Conservation (phyloP, 1,140 invertebrate species). For the Ceratina calcarata region DNA sequence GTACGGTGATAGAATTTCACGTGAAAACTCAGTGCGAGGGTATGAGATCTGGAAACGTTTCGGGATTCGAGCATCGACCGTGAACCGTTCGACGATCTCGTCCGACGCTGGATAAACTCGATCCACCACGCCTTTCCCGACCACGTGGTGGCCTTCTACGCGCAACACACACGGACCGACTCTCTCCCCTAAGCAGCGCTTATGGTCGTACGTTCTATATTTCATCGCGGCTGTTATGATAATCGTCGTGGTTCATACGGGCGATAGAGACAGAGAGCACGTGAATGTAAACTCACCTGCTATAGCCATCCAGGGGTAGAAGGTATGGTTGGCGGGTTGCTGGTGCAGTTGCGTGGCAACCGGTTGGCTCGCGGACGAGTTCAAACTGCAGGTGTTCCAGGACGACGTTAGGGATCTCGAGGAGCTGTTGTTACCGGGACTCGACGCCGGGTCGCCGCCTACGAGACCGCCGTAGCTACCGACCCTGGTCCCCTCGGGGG, state of each 20-base stretch:
- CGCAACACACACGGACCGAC: slow-evolving; percentile 19
- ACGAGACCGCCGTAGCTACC: slow-evolving; percentile 84
- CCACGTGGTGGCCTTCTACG: slow-evolving; percentile 58
- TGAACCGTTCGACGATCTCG: slow-evolving; percentile 35
- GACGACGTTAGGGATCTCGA: slow-evolving; percentile 85
- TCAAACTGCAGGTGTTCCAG: slow-evolving; percentile 91
- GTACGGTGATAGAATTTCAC: neutral
- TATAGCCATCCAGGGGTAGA: slow-evolving; percentile 99
- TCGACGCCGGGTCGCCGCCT: slow-evolving; percentile 88
- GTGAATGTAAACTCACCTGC: slow-evolving; percentile 89
- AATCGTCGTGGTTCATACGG: slow-evolving; percentile 52
- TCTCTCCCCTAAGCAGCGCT: slow-evolving; percentile 59
- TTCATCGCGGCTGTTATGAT: slow-evolving; percentile 72
- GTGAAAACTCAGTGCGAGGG: too few relatives aligned
- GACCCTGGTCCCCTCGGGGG: slow-evolving; percentile 88
- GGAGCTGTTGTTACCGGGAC: slow-evolving; percentile 86
- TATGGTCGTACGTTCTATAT: slow-evolving; percentile 58
- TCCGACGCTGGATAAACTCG: slow-evolving; percentile 36
- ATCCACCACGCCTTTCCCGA: slow-evolving; percentile 63
- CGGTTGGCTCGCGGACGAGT: slow-evolving; percentile 87
- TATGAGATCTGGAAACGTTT: too few relatives aligned
- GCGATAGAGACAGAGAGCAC: slow-evolving; percentile 8
- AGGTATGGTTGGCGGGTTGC: slow-evolving; percentile 93
- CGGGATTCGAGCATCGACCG: slow-evolving; percentile 31
- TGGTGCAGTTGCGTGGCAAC: slow-evolving; percentile 91